phyloP scores from a whole-genome alignment of 1,140 invertebrate species.

The Cataglyphis hispanica region DNA sequence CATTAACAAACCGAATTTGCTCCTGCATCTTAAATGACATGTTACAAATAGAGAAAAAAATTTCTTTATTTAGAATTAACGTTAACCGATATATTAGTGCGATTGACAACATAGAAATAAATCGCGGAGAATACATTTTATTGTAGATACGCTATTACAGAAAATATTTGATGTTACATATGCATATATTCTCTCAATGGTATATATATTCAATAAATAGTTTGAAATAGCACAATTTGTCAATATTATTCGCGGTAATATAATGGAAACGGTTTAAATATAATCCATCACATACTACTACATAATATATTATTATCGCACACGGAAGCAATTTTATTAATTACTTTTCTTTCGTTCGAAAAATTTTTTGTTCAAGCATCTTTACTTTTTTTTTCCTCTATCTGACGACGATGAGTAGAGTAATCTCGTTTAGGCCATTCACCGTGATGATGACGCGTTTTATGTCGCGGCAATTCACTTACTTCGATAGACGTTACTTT shows the following conservation, averaged over 20 bases:
- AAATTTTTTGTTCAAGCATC: background rate
- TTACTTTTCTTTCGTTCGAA: background rate
- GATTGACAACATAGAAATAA: background rate
- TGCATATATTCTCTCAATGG: slow-evolving; percentile 11
- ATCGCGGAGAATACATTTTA: slow-evolving; percentile 24
- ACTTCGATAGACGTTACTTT: slow-evolving; percentile 78
- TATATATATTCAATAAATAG: slow-evolving; percentile 45
- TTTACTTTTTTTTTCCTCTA: background rate
- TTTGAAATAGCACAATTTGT: background rate
- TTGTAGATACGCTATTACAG: slow-evolving; percentile 11
- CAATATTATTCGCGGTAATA: background rate
- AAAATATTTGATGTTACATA: slow-evolving; percentile 25
- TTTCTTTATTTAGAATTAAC: background rate
- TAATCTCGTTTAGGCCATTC: slow-evolving; percentile 73
- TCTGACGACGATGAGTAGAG: slow-evolving; percentile 43
- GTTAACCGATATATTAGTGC: background rate
- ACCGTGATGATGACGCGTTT: slow-evolving; percentile 80
- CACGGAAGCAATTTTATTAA: no score
- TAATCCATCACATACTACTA: slow-evolving; percentile 16
- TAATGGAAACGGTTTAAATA: background rate
- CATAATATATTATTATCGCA: background rate
- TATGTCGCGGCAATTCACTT: slow-evolving; percentile 76
- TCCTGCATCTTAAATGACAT: background rate
- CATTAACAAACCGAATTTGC: background rate
- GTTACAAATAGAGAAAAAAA: background rate